These are phyloP conservation scores for Torymus auratus DNA, from an alignment of 2,888 invertebrate genomes.

Conservation along the genomic window DNA sequence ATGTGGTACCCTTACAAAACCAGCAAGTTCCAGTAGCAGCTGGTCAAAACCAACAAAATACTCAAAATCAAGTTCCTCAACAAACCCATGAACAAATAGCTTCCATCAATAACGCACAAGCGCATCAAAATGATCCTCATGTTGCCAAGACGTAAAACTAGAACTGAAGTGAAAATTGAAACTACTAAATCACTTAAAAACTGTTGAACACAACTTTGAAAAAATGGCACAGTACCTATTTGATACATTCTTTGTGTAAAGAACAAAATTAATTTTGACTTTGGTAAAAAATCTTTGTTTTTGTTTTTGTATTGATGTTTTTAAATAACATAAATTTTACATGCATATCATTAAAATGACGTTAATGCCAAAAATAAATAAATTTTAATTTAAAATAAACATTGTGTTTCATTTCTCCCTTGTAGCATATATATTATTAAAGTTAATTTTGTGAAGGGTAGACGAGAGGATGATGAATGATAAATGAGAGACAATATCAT, in stretches of 20 bases:
- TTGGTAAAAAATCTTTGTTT: neutral
- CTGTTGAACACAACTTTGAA: neutral
- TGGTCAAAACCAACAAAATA: slow-evolving; percentile 42
- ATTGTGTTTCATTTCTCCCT: too few relatives aligned
- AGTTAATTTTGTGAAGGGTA: too few relatives aligned
- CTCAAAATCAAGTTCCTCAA: slow-evolving; percentile 52
- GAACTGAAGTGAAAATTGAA: neutral
- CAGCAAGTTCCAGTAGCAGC: slow-evolving; percentile 37
- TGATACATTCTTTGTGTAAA: slow-evolving; percentile 20
- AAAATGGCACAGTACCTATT: neutral
- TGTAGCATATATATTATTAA: too few relatives aligned
- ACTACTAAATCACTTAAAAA: neutral
- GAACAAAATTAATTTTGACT: neutral
- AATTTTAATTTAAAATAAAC: too few relatives aligned
- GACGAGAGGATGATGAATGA: too few relatives aligned
- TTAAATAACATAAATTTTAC: too few relatives aligned
- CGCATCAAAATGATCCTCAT: slow-evolving; percentile 17
- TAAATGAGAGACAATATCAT: too few relatives aligned
- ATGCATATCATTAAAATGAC: neutral
- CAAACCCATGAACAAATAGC: slow-evolving; percentile 49
- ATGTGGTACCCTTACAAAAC: slow-evolving; percentile 10
- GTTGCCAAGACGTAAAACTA: slow-evolving; percentile 17
- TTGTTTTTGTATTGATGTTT: too few relatives aligned
- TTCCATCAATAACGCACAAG: slow-evolving; percentile 48
- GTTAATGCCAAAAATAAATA: slow-evolving; percentile 3